Conservation (phyloP, 2,797 vertebrate genomes). For the Coregonus ussuriensis region DNA sequence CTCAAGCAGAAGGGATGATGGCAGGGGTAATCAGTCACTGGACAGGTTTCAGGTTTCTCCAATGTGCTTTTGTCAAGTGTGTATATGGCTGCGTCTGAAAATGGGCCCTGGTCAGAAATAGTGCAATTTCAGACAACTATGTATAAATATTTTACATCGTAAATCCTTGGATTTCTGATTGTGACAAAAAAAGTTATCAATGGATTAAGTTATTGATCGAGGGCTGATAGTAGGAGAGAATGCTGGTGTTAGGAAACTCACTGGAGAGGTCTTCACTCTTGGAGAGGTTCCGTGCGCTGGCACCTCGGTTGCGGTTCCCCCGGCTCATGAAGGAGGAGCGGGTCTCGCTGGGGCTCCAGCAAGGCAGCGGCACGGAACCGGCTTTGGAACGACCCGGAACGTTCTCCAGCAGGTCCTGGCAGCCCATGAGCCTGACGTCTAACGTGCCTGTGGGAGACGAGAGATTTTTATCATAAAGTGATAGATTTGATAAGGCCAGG, state of each 20-base stretch:
- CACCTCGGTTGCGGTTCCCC: conserved; percentile 82
- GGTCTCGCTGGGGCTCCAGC: conserved; percentile 81
- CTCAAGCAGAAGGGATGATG: not conserved
- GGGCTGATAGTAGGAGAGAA: not conserved
- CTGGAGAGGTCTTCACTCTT: conserved; percentile 85
- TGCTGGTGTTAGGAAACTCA: conserved; percentile 57
- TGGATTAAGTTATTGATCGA: not conserved
- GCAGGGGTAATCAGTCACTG: not conserved
- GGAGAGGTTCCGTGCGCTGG: conserved; percentile 81
- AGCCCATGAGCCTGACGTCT: conserved; percentile 82
- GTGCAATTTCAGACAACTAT: not conserved
- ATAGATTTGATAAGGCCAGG: not conserved
- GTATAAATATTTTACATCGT: not conserved
- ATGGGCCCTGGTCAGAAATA: too few relatives aligned
- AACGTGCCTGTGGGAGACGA: conserved; percentile 65
- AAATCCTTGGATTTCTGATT: not conserved
- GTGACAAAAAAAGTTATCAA: not conserved
- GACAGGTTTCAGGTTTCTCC: not conserved
- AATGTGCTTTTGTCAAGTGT: not conserved
- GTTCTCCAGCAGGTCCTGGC: conserved; percentile 83
- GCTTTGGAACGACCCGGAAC: conserved; percentile 83
- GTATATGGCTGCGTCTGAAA: not conserved
- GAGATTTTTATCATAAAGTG: not conserved
- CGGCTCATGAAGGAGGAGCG: conserved; percentile 86
- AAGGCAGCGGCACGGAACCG: conserved; percentile 72